Evolutionary conservation across 2,797 vertebrate genomes (phyloP).

Genomic region (Ceryle rudis): DNA sequence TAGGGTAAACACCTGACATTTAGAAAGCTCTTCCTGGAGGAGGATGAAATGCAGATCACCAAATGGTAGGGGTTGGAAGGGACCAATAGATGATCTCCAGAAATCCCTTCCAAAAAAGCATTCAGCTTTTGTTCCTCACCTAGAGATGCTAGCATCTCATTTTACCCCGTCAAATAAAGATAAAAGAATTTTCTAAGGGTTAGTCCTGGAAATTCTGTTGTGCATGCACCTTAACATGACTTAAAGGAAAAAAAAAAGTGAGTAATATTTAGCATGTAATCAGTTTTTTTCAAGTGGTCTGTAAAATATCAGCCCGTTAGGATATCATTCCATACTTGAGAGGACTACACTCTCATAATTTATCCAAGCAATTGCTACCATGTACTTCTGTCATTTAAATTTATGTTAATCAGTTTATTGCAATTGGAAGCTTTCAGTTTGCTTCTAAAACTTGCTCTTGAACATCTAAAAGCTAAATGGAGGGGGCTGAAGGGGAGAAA

Average conservation of each 20-base stretch:
- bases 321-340: background rate
- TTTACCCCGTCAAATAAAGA: background rate
- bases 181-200: background rate
- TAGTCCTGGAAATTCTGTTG: background rate
- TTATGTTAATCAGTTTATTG: background rate
- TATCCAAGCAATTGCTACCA: background rate
- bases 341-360: background rate
- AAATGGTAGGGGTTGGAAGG: background rate
- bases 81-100: background rate
- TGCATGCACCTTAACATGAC: background rate
- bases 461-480: background rate
- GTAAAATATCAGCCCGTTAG: background rate
- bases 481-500: fast-evolving
- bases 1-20: background rate
- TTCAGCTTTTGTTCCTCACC: background rate
- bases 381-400: background rate
- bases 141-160: background rate
- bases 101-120: background rate
- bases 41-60: background rate
- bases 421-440: background rate
- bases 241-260: background rate
- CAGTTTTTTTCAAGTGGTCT: background rate
- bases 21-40: background rate
- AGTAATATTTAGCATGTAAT: background rate
- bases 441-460: background rate